Evolutionary conservation across 2,888 invertebrate genomes (phyloP).

Genomic region (Caenorhabditis virilis): DNA sequence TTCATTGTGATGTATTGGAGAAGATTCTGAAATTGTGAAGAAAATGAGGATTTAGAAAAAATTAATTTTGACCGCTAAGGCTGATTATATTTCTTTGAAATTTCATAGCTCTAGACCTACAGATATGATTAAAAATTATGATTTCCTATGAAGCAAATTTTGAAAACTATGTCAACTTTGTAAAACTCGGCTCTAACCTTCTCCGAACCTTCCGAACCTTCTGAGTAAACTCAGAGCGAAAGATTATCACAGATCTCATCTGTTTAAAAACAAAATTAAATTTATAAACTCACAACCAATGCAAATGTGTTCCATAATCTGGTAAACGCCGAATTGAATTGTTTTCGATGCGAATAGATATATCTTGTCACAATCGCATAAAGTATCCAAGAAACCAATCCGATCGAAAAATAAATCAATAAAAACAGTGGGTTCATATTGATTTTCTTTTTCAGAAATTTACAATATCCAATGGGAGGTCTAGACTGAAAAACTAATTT

Average conservation of each 20-base stretch:
- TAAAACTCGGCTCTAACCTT: too few species aligned
- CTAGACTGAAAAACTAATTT: background rate
- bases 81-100: background rate
- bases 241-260: too few species aligned
- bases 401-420: background rate
- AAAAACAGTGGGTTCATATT: constrained; percentile 2
- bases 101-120: background rate
- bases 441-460: background rate
- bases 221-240: too few species aligned
- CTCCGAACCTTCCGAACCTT: too few species aligned
- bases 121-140: background rate
- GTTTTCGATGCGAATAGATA: constrained; percentile 6
- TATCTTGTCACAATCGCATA: constrained; percentile 3
- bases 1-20: constrained; percentile 3
- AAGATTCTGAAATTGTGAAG: constrained; percentile 1
- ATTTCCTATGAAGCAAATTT: background rate
- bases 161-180: too few species aligned
- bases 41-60: background rate
- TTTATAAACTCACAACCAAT: constrained; percentile 1
- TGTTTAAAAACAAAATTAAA: background rate
- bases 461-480: background rate
- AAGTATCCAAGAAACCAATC: constrained; percentile 3
- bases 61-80: background rate
- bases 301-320: constrained; percentile 6
- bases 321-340: constrained; percentile 4